Base-by-base conservation (phyloP, 1,140 invertebrate species). In the Asobara japonica region DNA sequence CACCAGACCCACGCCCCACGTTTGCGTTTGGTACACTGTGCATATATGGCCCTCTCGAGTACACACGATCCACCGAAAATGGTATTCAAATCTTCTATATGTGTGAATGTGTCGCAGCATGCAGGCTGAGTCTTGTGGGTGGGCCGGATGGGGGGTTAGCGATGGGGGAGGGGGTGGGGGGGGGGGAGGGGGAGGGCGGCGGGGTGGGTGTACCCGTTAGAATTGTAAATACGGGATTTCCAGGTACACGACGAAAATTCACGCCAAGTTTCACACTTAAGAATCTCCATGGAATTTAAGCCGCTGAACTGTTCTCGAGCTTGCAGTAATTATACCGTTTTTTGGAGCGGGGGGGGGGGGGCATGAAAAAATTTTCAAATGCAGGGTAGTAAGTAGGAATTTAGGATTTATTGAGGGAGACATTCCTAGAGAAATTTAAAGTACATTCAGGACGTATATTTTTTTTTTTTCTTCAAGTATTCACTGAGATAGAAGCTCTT, bases 221-320 rank as follows among this genome's bases (percentile, higher is more conserved):
- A 56, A 56, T 25, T 56, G 51, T 56, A 56, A 56, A 56, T 56
- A 56, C 51, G 51, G 22, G 10, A 22, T 51, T 56, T 56, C 3
- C 51, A 56, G 51, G 51, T 56, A 56, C 51, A 27, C 51, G 51
- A 20, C 20, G 45, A 56, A 56, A 56, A 56, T 56, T 56, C 51
- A 56, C 51, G 51, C 20, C 51, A 25, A 56, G 51, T 56, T 56
- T 56, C 51, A 56, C 51, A 25, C 51, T 56, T 56, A 56, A 56
- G 51, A 56, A 56, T 56, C 25, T 25, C 22, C 22, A 27, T 18
- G 10, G 22, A 56, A 56, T 56, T 51, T 56, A 56, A 56, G 22
- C 51, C 11, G 51, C 51, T 25, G 22, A 56, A 56, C 51, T 22
- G 51, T 56, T 56, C 25, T 56, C 20, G 13, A 10, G 20, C 51